Percentiles rank a stretch among this genome's conserved stretches.
Evolutionary conservation across 2,797 vertebrate genomes (phyloP).

Genomic region (Jordanella pulchra): DNA sequence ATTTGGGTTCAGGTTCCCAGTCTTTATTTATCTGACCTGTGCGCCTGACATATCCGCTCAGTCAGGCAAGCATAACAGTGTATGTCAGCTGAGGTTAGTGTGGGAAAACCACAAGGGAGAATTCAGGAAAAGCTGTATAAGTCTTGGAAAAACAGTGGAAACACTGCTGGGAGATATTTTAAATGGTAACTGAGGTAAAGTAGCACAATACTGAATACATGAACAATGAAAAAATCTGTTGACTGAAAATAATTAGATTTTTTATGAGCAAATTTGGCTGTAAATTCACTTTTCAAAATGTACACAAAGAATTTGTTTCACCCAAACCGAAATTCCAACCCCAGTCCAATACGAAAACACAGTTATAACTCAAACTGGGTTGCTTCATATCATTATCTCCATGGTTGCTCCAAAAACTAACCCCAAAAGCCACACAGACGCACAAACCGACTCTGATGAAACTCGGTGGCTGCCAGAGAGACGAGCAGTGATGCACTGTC

Average conservation of each 20-base stretch:
- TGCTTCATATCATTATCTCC: slow-evolving; percentile 54
- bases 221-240: slow-evolving; percentile 1
- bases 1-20: slow-evolving; percentile 60
- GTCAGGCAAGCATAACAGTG: slow-evolving; percentile 33
- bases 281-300: slow-evolving; percentile 36
- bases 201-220: slow-evolving; percentile 26
- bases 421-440: slow-evolving; percentile 62
- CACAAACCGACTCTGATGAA: slow-evolving; percentile 68
- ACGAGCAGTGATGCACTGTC: slow-evolving; percentile 39
- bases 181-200: slow-evolving; percentile 50
- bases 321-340: slow-evolving; percentile 70
- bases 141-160: slow-evolving; percentile 43
- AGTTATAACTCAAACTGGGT: slow-evolving; percentile 61
- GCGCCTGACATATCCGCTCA: slow-evolving; percentile 59
- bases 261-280: slow-evolving; percentile 28
- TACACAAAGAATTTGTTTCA: slow-evolving; percentile 38
- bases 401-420: slow-evolving; percentile 49
- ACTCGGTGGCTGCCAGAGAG: slow-evolving; percentile 50
- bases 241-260: slow-evolving; percentile 7
- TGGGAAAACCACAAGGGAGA: slow-evolving; percentile 47
- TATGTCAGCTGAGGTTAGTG: slow-evolving; percentile 61
- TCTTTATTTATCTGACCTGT: slow-evolving; percentile 69
- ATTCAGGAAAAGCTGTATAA: slow-evolving; percentile 55
- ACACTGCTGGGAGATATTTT: slow-evolving; percentile 34
- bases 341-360: slow-evolving; percentile 42